These are phyloP conservation scores for Blennius ocellaris DNA, from an alignment of 2,113 vertebrate species.

Conservation along the genomic window DNA sequence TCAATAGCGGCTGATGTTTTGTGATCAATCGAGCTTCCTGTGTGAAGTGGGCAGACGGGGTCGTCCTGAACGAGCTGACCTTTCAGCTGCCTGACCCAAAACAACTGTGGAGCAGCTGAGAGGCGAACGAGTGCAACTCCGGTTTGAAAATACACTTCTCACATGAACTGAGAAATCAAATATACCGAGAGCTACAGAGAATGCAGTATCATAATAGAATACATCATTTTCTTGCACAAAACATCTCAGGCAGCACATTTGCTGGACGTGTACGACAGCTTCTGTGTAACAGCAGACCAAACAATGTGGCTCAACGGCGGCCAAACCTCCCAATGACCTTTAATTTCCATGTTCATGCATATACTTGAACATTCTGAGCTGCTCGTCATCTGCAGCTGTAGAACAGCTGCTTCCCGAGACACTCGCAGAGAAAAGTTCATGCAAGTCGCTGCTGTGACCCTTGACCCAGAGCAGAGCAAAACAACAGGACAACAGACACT, in stretches of 20 bases:
- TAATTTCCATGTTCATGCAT: slow-evolving; percentile 7
- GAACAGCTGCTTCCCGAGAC: not conserved
- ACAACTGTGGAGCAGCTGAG: slow-evolving; percentile 7
- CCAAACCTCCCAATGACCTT: slow-evolving; percentile 15
- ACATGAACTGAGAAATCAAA: too few relatives aligned
- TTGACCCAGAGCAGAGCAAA: not conserved
- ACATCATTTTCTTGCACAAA: too few relatives aligned
- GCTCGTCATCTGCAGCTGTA: slow-evolving; percentile 24
- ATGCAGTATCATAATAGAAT: too few relatives aligned
- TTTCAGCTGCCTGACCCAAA: slow-evolving; percentile 35
- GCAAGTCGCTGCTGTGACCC: slow-evolving; percentile 1
- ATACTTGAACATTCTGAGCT: not conserved
- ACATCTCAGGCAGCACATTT: too few relatives aligned
- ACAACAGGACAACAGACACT: too few relatives aligned
- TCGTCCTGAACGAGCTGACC: slow-evolving; percentile 42
- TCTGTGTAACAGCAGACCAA: not conserved
- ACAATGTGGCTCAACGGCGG: not conserved
- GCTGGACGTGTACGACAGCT: too few relatives aligned
- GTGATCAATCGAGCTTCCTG: slow-evolving; percentile 58
- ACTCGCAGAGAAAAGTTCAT: not conserved
- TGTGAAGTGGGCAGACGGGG: slow-evolving; percentile 33
- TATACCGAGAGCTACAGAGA: too few relatives aligned
- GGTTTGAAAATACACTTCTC: not conserved
- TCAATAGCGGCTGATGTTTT: slow-evolving; percentile 48
- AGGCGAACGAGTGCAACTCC: not conserved